phyloP scores from a whole-genome alignment of 2,888 invertebrate genomes.

The Leptothorax acervorum region DNA sequence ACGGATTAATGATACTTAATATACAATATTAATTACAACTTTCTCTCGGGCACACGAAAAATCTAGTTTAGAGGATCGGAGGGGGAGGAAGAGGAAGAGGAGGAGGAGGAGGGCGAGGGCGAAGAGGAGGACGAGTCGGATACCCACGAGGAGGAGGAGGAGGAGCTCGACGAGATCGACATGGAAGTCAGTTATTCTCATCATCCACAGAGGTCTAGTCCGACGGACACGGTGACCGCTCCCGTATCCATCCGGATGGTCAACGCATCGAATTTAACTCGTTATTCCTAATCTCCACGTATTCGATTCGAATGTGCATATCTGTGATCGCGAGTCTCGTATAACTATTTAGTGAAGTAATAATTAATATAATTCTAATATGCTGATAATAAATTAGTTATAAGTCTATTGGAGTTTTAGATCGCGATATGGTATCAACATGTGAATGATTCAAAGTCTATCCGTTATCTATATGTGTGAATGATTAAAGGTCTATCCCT shows the following conservation, averaged over 20 bases:
- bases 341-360: neutral
- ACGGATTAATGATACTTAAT: neutral
- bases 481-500: neutral
- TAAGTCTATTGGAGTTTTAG: neutral
- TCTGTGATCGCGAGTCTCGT: neutral
- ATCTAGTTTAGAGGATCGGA: slow-evolving; percentile 72
- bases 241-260: slow-evolving; percentile 84
- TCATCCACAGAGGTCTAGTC: slow-evolving; percentile 83
- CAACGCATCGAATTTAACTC: slow-evolving; percentile 75
- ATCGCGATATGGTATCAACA: neutral
- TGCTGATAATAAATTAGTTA: neutral
- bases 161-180: slow-evolving; percentile 84
- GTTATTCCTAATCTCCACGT: slow-evolving; percentile 73
- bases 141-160: slow-evolving; percentile 84
- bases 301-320: neutral
- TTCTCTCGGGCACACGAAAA: slow-evolving; percentile 1
- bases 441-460: neutral
- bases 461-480: neutral
- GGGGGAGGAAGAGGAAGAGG: slow-evolving; percentile 84
- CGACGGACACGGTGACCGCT: slow-evolving; percentile 82
- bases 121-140: slow-evolving; percentile 84
- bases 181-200: slow-evolving; percentile 85
- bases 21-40: slow-evolving; percentile 12
- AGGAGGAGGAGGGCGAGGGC: slow-evolving; percentile 83
- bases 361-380: neutral